These are phyloP conservation scores for Oryzias sinensis DNA, from an alignment of 2,797 vertebrate species.

Conservation along the genomic window DNA sequence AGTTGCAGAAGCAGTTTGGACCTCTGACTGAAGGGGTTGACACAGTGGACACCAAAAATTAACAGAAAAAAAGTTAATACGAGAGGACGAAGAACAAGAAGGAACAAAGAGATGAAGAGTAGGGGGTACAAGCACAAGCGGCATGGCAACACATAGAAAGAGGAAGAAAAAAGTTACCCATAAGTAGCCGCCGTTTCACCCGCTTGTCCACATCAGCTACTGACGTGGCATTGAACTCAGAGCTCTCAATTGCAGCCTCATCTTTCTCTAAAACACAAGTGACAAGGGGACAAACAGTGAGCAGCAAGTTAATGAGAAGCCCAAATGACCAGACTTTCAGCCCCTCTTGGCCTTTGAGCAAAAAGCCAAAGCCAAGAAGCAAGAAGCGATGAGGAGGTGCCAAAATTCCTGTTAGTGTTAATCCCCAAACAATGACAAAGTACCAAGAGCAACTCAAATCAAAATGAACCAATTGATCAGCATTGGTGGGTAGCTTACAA, in stretches of 20 bases:
- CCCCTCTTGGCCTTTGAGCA: constrained; percentile 87
- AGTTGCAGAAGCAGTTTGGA: constrained; percentile 30
- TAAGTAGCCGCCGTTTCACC: constrained; percentile 99
- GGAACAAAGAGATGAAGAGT: constrained; percentile 53
- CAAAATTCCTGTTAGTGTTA: constrained; percentile 88
- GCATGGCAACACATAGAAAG: constrained; percentile 95
- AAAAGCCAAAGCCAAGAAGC: constrained; percentile 83
- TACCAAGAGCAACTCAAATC: constrained; percentile 57
- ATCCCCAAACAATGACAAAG: constrained; percentile 74
- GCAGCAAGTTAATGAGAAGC: constrained; percentile 98
- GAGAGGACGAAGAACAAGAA: constrained; percentile 52
- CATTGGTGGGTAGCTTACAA: constrained; percentile 57
- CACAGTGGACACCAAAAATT: constrained; percentile 59
- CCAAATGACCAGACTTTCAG: constrained; percentile 87
- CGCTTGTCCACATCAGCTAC: constrained; percentile 99
- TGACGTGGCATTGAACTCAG: constrained; percentile 99
- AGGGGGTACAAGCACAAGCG: constrained; percentile 82
- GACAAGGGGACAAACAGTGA: constrained; percentile 98
- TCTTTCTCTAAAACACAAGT: constrained; percentile 99
- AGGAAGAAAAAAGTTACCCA: constrained; percentile 99
- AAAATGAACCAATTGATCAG: constrained; percentile 65
- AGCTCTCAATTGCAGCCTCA: constrained; percentile 99
- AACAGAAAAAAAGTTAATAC: constrained; percentile 28
- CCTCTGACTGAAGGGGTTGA: constrained; percentile 47
- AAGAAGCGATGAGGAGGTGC: constrained; percentile 82